phyloP scores from a whole-genome alignment of 2,888 invertebrate species.

The Dyspetes luteomarginatus region DNA sequence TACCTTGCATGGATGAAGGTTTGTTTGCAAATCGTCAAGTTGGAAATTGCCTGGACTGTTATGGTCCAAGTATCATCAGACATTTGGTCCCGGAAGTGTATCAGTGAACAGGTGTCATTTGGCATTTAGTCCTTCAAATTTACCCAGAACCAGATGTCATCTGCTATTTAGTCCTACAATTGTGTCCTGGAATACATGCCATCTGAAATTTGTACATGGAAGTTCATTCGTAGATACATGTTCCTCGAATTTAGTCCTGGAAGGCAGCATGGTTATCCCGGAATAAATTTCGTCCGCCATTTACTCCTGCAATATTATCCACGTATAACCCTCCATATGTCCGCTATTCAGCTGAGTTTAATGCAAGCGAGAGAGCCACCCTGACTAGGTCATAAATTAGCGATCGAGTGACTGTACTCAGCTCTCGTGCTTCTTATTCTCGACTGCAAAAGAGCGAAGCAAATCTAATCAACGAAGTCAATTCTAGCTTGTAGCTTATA shows the following conservation, averaged over 20 bases:
- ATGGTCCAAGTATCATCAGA: neutral
- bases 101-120: neutral
- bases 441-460: slow-evolving; percentile 35
- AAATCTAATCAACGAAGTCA: slow-evolving; percentile 48
- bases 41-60: neutral
- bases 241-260: too few relatives aligned
- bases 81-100: neutral
- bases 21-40: neutral
- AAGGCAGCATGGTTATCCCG: too few relatives aligned
- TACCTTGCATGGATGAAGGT: neutral
- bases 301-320: too few relatives aligned
- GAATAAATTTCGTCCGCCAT: too few relatives aligned
- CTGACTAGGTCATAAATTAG: slow-evolving; percentile 54
- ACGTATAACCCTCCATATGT: slow-evolving; percentile 49
- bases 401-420: slow-evolving; percentile 51
- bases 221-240: too few relatives aligned
- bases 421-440: slow-evolving; percentile 38
- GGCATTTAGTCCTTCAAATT: neutral
- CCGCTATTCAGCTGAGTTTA: neutral
- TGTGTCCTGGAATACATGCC: too few relatives aligned
- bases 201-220: too few relatives aligned
- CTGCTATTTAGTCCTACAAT: neutral
- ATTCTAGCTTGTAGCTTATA: neutral
- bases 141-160: neutral
- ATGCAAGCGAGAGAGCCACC: neutral